Evolutionary conservation across 2,888 invertebrate species (phyloP), one percentile per base, ranked within the genome.

Genomic region (Tetanocera ferruginea): DNA sequence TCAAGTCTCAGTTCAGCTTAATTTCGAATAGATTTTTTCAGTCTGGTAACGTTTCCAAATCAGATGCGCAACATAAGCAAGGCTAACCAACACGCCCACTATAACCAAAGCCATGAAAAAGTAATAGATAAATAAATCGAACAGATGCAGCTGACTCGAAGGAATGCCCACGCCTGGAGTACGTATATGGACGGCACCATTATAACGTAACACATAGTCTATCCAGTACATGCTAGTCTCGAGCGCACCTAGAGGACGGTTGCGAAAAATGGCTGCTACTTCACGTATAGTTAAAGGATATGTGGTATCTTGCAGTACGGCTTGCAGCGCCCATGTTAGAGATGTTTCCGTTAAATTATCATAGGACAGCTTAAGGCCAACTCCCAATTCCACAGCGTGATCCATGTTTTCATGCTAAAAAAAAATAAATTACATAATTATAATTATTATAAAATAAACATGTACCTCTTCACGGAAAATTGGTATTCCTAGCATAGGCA

Each of bases 401-500:
- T 84, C 80, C 78, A 88, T 83, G 51, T 90, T 90, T 31, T 85
- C 75, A 25, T 64, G 66, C 75, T 75, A 34, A 11, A 51, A 49
- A 69, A 14, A 23, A 23, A 55, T 19, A 23, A 55, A 9, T 19
- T n/a, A 55, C 1, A 43, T 11, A 69, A 2, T 69, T 69, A 23
- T 17, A 3, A 23, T 3, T 8, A 76, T 19, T 70, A 23, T 43
- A 64, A 73, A 84, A 1, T n/a, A 4, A 9, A 31, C 2, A 19
- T 25, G 37, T 6, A 80, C 83, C 80, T 91, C 91, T 77, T 91
- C 91, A 1, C 84, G 86, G 71, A 87, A 90, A 3, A 90, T 84
- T 0, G 91, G 91, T 14, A 91, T 82, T 1, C 90, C 90, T 14
- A 91, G 70, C 69, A 91, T 85, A 0, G 91, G 91, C 0, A 91